Evolutionary conservation across 2,113 vertebrate species (phyloP).

Genomic region (Passerina amoena): DNA sequence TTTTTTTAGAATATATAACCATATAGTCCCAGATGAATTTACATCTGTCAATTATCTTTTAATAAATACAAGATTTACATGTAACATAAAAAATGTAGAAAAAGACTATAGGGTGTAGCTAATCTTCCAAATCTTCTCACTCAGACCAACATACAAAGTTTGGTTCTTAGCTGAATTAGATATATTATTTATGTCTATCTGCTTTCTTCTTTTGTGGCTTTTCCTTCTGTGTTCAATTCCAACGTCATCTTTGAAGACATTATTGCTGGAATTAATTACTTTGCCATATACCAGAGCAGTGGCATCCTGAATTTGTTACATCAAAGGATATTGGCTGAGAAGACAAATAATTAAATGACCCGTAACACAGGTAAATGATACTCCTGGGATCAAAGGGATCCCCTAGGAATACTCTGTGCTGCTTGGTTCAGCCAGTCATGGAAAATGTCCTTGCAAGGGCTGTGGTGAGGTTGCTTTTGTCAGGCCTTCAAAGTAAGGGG

Average conservation of each 20-base stretch:
- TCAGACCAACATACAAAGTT: not conserved
- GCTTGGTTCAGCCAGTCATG: not conserved
- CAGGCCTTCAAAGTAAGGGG: slow-evolving; percentile 16
- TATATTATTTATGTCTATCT: not conserved
- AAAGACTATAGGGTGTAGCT: not conserved
- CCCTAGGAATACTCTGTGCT: not conserved
- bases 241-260: not conserved
- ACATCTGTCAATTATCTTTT: not conserved
- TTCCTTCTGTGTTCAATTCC: not conserved
- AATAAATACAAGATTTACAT: not conserved
- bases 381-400: slow-evolving; percentile 49
- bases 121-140: not conserved
- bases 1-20: not conserved
- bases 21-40: not conserved
- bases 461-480: not conserved
- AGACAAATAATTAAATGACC: slow-evolving; percentile 59
- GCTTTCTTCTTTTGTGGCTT: not conserved
- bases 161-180: not conserved
- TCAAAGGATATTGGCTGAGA: slow-evolving; percentile 50
- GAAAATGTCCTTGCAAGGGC: not conserved
- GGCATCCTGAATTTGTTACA: slow-evolving; percentile 40
- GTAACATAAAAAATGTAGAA: not conserved
- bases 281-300: not conserved
- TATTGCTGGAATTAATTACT: slow-evolving; percentile 11
- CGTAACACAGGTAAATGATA: slow-evolving; percentile 38